phyloP scores from a whole-genome alignment of 2,113 vertebrate species.

The Taurulus bubalis region DNA sequence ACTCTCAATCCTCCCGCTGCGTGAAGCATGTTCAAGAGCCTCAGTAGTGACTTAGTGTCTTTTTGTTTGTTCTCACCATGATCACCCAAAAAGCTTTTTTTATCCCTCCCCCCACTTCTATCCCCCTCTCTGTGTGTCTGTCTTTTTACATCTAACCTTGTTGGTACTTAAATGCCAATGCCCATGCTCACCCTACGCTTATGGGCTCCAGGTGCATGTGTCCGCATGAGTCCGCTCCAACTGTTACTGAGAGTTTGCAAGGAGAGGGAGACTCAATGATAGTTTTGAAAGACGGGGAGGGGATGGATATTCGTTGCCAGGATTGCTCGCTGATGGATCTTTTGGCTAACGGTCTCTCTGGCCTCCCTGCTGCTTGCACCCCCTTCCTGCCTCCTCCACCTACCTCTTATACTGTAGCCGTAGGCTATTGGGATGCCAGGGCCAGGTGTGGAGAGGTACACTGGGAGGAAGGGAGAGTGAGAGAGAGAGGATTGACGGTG shows the following conservation, averaged over 20 bases:
- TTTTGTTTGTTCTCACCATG: slow-evolving; percentile 56
- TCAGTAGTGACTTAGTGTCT: slow-evolving; percentile 46
- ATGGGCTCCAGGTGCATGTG: slow-evolving; percentile 47
- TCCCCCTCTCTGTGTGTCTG: slow-evolving; percentile 4
- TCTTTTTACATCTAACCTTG: slow-evolving; percentile 37
- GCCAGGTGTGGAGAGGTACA: slow-evolving; percentile 67
- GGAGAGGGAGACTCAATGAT: slow-evolving; percentile 18
- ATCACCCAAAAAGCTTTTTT: slow-evolving; percentile 44
- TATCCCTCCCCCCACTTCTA: slow-evolving; percentile 4
- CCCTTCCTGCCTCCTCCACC: not conserved
- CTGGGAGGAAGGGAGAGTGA: slow-evolving; percentile 16
- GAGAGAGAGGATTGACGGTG: slow-evolving; percentile 57
- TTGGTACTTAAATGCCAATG: slow-evolving; percentile 46
- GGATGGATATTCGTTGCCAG: slow-evolving; percentile 31
- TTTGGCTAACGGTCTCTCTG: slow-evolving; percentile 53
- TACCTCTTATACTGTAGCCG: slow-evolving; percentile 37
- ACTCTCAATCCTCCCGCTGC: slow-evolving; percentile 46
- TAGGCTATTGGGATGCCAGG: slow-evolving; percentile 41
- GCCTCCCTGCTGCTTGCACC: slow-evolving; percentile 46
- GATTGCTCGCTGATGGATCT: slow-evolving; percentile 62
- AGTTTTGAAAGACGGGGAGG: slow-evolving; percentile 34
- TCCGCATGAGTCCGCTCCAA: slow-evolving; percentile 41
- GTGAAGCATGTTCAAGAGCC: slow-evolving; percentile 49
- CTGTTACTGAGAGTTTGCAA: slow-evolving; percentile 49
- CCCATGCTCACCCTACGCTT: slow-evolving; percentile 33